A percentile compares a stretch with the other conserved stretches of the same genome.
Conservation (phyloP, 53 echinoderm and acorn worm species). For the Zoroaster sp. region DNA sequence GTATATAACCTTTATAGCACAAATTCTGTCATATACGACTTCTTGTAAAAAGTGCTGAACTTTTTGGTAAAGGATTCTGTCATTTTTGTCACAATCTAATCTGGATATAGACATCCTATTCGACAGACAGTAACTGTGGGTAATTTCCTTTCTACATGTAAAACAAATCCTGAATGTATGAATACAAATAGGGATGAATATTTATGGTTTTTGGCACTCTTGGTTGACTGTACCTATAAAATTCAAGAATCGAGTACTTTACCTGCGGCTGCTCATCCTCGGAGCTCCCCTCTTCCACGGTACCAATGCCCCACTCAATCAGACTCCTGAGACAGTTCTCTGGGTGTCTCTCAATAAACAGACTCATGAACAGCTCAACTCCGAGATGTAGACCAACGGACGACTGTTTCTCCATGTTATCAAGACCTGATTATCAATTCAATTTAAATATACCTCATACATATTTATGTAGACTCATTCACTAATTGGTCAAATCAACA, state of each 20-base stretch:
- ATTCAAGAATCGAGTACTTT: too few species aligned
- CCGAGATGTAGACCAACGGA: slow-evolving; percentile 45
- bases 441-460: too few species aligned
- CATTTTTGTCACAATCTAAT: too few species aligned
- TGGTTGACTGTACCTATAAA: background rate
- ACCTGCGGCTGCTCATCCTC: slow-evolving; percentile 11
- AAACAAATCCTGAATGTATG: too few species aligned
- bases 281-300: background rate
- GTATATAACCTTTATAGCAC: too few species aligned
- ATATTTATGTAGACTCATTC: too few species aligned
- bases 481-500: background rate
- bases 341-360: slow-evolving; percentile 2
- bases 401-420: slow-evolving; percentile 39
- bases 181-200: background rate
- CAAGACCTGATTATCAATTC: background rate
- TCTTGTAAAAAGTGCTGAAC: too few species aligned
- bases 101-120: too few species aligned
- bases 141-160: too few species aligned
- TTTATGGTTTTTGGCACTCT: background rate
- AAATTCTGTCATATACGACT: too few species aligned
- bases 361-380: slow-evolving; percentile 9
- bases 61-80: too few species aligned
- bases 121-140: too few species aligned
- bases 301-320: background rate
- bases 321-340: slow-evolving; percentile 20